Base-by-base conservation (phyloP, 2,888 invertebrate species). In the Napeogenes inachia region DNA sequence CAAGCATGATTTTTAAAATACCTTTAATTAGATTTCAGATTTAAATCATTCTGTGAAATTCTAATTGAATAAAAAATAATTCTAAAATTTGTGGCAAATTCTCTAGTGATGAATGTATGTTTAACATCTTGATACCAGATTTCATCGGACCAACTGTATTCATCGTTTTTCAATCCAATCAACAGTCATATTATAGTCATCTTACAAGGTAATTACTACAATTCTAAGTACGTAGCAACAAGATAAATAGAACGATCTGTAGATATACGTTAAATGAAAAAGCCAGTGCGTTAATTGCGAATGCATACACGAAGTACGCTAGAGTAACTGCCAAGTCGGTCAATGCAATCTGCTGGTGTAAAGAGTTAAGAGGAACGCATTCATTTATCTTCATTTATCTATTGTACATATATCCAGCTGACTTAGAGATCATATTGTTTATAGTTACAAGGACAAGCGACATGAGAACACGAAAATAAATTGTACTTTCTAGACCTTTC, bases 401-500 rank as follows among this genome's bases (percentile, higher is more conserved):
- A 59, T 60, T 61, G 54, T 54, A 54, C 54, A 13, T 30, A 47
- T 13, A 50, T 30, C 21, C 50, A 50, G 50, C 30, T 50, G 42
- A 42, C 42, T 42, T 42, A 10, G 50, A 50, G 50, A 50, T 50
- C 50, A 50, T 30, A 50, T 50, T 50, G 50, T 50, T 50, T 50
- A 50, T 50, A 33, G 54, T 60, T 45, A 62, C 62, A 64, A 56
- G 65, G 63, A 59, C 57, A 56, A 21, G 67, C 45, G 45, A 56
- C 56, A 53, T 54, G 42, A 73, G 73, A 73, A 77, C 81, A 78
- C 68, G 77, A 81, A 81, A 84, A 83, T 83, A 83, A 82, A 79
- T 79, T 74, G 71, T 71, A 80, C 87, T 87, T 86, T 86, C 86
- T 84, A 86, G 73, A 80, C 81, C 84, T 85, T 86, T 86, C 85